Evolutionary conservation across 2,888 invertebrate species (phyloP).

Genomic region (Sicus ferrugineus): DNA sequence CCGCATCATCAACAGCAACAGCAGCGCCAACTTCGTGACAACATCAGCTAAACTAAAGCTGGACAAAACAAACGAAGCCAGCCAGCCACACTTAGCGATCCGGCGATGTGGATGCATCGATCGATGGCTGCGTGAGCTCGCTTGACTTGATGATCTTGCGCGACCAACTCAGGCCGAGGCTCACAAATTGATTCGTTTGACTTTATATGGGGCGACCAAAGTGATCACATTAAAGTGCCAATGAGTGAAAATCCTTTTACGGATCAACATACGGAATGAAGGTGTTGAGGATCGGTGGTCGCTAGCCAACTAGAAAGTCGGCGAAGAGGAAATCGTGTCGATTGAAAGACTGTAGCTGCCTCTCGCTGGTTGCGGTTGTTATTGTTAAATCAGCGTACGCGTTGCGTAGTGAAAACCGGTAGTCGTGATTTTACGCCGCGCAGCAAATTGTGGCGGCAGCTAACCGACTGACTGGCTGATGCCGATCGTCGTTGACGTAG

Average conservation of each 20-base stretch:
- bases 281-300: background rate
- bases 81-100: slow-evolving; percentile 2
- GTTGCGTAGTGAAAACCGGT: background rate
- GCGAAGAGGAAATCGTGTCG: background rate
- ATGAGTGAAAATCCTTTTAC: slow-evolving; percentile 30
- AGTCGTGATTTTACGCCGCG: background rate
- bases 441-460: background rate
- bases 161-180: background rate
- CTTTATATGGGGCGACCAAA: slow-evolving; percentile 24
- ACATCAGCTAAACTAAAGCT: background rate
- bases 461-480: background rate
- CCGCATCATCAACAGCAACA: background rate
- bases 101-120: background rate
- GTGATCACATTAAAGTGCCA: slow-evolving; percentile 29
- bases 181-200: slow-evolving; percentile 31
- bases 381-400: background rate
- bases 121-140: background rate
- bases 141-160: background rate
- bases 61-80: background rate
- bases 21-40: background rate
- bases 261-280: background rate
- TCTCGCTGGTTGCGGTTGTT: background rate
- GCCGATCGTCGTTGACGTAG: background rate
- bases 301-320: background rate
- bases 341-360: background rate